Evolutionary conservation across 2,113 vertebrate species (phyloP), one percentile per base, ranked within the genome.

Genomic region (Erinaceus europaeus): DNA sequence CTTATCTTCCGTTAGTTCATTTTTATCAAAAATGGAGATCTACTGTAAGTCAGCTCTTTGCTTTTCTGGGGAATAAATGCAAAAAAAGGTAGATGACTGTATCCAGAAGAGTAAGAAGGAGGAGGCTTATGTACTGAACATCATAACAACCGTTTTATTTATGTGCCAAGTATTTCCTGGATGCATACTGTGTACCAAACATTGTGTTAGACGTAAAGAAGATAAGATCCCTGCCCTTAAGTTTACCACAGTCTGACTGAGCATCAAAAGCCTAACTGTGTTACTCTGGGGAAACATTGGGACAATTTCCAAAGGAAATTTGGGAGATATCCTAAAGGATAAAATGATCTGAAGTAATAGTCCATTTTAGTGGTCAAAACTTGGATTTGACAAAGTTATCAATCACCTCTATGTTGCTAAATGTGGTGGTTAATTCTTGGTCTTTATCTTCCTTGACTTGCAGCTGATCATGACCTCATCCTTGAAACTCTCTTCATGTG

Each of bases 291-390:
- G 59, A 61, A 74, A 53, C 21, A 59, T 20, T 55, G 29, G 69
- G n/a, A 46, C 42, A 20, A 40, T 71, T 89, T 91, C 67, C 87
- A 92, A 88, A 73, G 48, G 46, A 48, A 79, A 89, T 17, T 72
- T 74, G 91, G 59, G 83, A 75, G 42, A 59, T 71, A 67, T 29
- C 40, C 72, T 73, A 86, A 78, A 86, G 69, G 40, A 84, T 86
- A 79, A 86, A 83, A 90, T 90, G 36, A 75, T 74, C 85, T 88
- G 74, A 74, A 81, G 65, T 75, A 38, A 50, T 23, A 84, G 87
- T 93, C 44, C 83, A 83, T 79, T 48, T 71, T 57, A 50, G 34
- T 32, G 2, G 69, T 89, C 53, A 82, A 84, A 62, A 89, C 55
- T 53, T 6, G 3, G 48, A 67, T 83, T 62, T 67, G 71, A 74